Base-by-base conservation (phyloP, 2,113 vertebrate genomes). In the Lynx canadensis region DNA sequence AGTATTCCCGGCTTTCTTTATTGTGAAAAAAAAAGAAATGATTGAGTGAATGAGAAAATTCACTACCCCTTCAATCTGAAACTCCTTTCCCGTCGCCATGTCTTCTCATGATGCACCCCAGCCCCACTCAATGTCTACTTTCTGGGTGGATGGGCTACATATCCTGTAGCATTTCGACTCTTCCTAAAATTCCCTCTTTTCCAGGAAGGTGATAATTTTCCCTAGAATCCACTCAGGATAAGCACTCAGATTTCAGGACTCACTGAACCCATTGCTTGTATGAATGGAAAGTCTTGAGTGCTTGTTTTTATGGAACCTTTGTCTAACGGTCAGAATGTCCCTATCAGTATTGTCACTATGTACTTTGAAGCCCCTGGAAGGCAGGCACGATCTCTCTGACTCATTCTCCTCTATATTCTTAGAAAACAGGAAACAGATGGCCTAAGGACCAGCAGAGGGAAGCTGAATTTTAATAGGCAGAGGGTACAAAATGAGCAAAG, bases 341-440 rank as follows among this genome's bases (percentile, higher is more conserved):
- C 95, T 89, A 82, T 96, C 31, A 25, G 27, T 52, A 57, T 66
- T 8, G 63, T 69, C n/a, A n/a, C 33, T 57, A 63, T 97, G 94
- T 97, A 69, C 96, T 97, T 81, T 76, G 63, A 98, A 97, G 86
- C 96, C 94, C 95, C 83, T 97, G 87, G 83, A 96, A 95, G 83
- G 50, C 52, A 96, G 82, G 45, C 57, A 83, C n/a, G 31, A 15
- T 92, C 68, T 74, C 31, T 69, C 41, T 96, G 97, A 97, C 50
- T 98, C 95, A 97, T 21, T 84, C 79, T 92, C 87, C 41, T 91
- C 88, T 89, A n/a, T 93, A 89, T 91, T 97, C 96, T 94, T 96
- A 95, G 96, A 96, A 96, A 98, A 96, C 85, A 97, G 96, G 91
- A 97, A 97, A 91, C 92, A 97, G 74, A 94, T 90, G 95, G 94